phyloP scores from a whole-genome alignment of 2,113 vertebrate species.

The Bos taurus region DNA sequence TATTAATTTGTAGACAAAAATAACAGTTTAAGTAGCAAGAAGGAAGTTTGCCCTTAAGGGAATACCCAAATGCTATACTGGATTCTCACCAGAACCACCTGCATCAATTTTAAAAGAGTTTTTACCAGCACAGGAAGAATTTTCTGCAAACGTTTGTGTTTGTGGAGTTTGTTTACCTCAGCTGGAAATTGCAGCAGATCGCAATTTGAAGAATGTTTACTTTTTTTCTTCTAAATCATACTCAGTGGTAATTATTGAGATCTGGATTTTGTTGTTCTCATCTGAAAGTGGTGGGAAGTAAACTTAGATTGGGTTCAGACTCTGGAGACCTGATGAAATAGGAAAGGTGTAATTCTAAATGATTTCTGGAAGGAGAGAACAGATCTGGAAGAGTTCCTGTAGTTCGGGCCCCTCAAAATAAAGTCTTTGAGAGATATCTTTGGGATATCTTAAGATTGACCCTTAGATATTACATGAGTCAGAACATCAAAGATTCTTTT shows the following conservation, averaged over 20 bases:
- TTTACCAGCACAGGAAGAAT: slow-evolving; percentile 70
- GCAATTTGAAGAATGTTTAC: slow-evolving; percentile 51
- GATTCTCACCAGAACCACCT: slow-evolving; percentile 60
- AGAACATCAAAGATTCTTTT: neutral
- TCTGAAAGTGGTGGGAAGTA: slow-evolving; percentile 42
- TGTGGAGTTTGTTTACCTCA: slow-evolving; percentile 71
- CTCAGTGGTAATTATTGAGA: slow-evolving; percentile 61
- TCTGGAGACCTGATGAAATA: neutral
- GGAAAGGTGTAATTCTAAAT: neutral
- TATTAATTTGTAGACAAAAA: slow-evolving; percentile 66
- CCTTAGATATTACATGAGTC: rapidly evolving
- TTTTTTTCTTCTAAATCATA: slow-evolving; percentile 40
- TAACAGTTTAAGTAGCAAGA: slow-evolving; percentile 47
- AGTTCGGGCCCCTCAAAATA: too few species aligned
- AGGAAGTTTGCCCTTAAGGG: slow-evolving; percentile 47
- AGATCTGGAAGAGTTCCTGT: neutral
- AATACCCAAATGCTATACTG: neutral
- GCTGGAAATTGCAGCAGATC: slow-evolving; percentile 62
- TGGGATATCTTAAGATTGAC: neutral
- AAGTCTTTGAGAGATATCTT: neutral
- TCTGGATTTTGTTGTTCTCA: slow-evolving; percentile 43
- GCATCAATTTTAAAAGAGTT: slow-evolving; percentile 58
- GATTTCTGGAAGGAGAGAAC: neutral
- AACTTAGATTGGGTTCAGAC: neutral
- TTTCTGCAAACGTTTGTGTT: slow-evolving; percentile 73